These are phyloP conservation scores for Masticophis lateralis DNA, from an alignment of 2,797 vertebrate species.

Conservation along the genomic window DNA sequence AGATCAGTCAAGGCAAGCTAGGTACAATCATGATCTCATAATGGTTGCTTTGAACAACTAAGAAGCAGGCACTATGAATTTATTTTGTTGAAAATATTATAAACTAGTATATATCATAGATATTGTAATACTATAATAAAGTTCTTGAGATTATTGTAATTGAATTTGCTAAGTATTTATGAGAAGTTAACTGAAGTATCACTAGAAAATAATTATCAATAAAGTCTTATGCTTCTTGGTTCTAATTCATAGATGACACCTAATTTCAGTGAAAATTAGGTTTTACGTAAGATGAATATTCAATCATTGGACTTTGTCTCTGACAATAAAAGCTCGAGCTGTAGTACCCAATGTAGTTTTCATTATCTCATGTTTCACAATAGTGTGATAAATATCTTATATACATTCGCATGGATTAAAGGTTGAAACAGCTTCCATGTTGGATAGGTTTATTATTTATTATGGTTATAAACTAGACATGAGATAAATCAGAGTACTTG, in stretches of 20 bases:
- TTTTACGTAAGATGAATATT: background rate
- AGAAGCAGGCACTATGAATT: background rate
- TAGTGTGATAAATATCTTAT: background rate
- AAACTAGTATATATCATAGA: background rate
- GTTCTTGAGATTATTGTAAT: background rate
- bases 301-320: background rate
- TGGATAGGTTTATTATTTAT: conserved; percentile 3
- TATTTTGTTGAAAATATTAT: background rate
- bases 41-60: background rate
- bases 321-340: background rate
- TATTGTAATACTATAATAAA: background rate
- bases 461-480: background rate
- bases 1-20: background rate
- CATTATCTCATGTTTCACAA: background rate
- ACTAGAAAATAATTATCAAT: background rate
- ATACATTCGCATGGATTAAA: background rate
- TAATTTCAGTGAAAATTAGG: background rate
- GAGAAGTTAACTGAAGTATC: background rate
- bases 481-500: background rate
- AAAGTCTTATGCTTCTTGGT: background rate
- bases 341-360: background rate
- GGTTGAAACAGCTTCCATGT: conserved; percentile 16
- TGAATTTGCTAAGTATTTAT: background rate
- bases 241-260: background rate
- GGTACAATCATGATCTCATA: background rate